Evolutionary conservation across 2,797 vertebrate genomes (phyloP).

Genomic region (Sphenodon punctatus): DNA sequence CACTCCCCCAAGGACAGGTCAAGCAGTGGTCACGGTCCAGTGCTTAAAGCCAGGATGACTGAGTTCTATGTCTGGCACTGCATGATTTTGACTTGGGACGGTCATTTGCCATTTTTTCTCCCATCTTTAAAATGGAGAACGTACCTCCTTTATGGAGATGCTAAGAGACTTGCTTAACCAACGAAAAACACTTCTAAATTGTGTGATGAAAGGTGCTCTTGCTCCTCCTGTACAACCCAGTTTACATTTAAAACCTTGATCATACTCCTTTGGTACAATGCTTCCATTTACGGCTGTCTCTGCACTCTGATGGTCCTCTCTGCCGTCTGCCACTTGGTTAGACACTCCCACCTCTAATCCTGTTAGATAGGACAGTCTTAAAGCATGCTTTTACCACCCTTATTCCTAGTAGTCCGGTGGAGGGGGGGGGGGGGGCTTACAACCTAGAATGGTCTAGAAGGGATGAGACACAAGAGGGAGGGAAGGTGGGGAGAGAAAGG

Average conservation of each 20-base stretch:
- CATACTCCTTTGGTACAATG: neutral
- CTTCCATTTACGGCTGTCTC: neutral
- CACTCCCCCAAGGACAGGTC: too few relatives aligned
- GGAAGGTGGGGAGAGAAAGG: too few relatives aligned
- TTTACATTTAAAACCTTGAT: neutral
- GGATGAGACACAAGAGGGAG: too few relatives aligned
- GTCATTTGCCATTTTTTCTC: neutral
- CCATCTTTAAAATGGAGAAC: neutral
- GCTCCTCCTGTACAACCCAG: neutral
- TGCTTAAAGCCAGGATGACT: neutral
- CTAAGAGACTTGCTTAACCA: neutral
- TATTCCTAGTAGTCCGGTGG: neutral
- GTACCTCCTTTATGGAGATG: neutral
- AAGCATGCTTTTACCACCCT: neutral
- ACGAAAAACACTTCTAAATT: neutral
- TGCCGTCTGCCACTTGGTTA: neutral
- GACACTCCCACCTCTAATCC: neutral
- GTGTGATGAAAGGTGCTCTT: neutral
- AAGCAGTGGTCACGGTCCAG: too few relatives aligned
- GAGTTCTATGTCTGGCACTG: neutral
- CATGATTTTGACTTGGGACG: neutral
- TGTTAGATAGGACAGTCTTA: neutral
- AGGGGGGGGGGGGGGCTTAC: too few relatives aligned
- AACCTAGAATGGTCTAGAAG: too few relatives aligned
- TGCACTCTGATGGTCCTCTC: neutral